phyloP scores from a whole-genome alignment of 2,113 vertebrate genomes.

The Leucoraja erinaceus region DNA sequence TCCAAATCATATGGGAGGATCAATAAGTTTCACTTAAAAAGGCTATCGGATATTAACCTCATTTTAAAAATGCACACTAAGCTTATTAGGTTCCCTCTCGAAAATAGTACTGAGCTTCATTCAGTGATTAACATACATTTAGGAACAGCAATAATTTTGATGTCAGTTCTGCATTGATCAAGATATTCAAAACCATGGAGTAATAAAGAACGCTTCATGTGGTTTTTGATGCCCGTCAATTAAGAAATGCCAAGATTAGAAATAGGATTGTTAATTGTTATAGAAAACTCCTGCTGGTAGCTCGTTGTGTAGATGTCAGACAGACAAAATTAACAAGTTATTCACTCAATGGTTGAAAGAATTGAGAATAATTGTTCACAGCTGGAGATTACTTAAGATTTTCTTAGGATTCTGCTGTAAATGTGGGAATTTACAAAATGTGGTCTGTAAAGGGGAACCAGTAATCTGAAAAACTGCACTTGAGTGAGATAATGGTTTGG shows the following conservation, averaged over 20 bases:
- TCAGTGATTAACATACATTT: not conserved
- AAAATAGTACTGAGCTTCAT: not conserved
- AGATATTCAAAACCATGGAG: not conserved
- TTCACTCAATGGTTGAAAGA: not conserved
- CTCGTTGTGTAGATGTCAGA: not conserved
- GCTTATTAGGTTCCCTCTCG: not conserved
- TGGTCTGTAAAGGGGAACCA: too few species aligned
- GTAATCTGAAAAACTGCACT: too few species aligned
- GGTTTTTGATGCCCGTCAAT: not conserved
- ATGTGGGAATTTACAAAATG: too few species aligned
- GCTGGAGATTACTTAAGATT: too few species aligned
- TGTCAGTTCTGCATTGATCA: not conserved
- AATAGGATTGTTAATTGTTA: not conserved
- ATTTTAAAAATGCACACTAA: not conserved
- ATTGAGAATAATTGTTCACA: too few species aligned
- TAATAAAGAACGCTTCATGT: not conserved
- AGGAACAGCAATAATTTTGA: not conserved
- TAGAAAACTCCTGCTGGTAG: not conserved
- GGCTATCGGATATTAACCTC: not conserved
- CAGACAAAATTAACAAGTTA: not conserved
- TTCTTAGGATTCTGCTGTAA: too few species aligned
- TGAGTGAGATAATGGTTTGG: too few species aligned
- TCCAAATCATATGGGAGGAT: not conserved
- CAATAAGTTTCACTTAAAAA: not conserved
- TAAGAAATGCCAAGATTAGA: not conserved